These are phyloP conservation scores for Sciurus vulgaris DNA, from an alignment of 2,797 vertebrate genomes.

Conservation along the genomic window DNA sequence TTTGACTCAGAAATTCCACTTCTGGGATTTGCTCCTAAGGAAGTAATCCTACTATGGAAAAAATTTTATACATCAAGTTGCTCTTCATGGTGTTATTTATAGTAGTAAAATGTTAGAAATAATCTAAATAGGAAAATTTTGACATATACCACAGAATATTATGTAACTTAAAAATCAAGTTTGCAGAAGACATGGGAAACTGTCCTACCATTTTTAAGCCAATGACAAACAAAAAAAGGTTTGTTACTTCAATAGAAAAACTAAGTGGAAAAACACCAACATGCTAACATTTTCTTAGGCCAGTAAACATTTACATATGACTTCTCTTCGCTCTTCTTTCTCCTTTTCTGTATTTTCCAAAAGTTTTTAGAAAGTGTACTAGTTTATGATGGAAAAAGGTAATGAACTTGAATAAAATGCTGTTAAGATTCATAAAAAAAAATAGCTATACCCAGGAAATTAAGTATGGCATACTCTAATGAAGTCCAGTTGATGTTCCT, in stretches of 20 bases:
- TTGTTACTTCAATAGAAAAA: conserved; percentile 7
- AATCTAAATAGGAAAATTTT: conserved; percentile 27
- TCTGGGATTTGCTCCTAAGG: conserved; percentile 14
- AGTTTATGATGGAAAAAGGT: conserved; percentile 72
- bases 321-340: neutral
- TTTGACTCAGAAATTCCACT: conserved; percentile 68
- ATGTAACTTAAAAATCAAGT: neutral
- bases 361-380: conserved; percentile 8
- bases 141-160: conserved; percentile 43
- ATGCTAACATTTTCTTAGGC: conserved; percentile 18
- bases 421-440: conserved; percentile 68
- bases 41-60: conserved; percentile 49
- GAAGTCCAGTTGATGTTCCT: conserved; percentile 53
- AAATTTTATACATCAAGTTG: conserved; percentile 3
- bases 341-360: conserved; percentile 61
- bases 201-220: neutral
- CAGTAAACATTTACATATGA: neutral
- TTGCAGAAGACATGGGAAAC: conserved; percentile 23
- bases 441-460: conserved; percentile 68
- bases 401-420: conserved; percentile 63
- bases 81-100: conserved; percentile 12
- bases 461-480: conserved; percentile 56
- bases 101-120: conserved; percentile 39
- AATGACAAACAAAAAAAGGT: neutral
- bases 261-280: neutral